These are phyloP conservation scores for Tragelaphus scriptus DNA, from an alignment of 2,113 vertebrate genomes.

Conservation along the genomic window DNA sequence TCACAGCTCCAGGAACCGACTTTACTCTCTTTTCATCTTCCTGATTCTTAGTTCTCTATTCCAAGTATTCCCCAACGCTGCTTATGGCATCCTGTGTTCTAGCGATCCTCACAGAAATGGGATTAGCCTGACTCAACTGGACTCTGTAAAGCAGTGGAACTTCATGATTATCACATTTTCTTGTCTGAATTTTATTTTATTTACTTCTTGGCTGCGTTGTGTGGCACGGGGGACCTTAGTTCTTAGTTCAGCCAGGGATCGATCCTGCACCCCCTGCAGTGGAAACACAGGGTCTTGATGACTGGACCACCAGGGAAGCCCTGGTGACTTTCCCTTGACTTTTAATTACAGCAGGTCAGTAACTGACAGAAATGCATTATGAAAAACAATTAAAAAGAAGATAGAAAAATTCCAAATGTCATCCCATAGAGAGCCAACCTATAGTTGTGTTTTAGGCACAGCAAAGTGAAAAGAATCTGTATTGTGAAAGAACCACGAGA, in stretches of 20 bases:
- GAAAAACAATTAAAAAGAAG: not conserved
- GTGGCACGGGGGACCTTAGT: not conserved
- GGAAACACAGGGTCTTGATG: not conserved
- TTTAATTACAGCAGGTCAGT: not conserved
- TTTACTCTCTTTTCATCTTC: not conserved
- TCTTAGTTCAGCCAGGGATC: not conserved
- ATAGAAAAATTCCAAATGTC: not conserved
- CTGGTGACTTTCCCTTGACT: not conserved
- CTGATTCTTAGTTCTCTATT: not conserved
- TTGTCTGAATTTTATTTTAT: too few species aligned
- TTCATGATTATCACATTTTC: not conserved
- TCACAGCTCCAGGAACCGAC: not conserved
- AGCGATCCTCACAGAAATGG: not conserved
- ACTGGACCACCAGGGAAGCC: not conserved
- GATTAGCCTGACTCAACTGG: not conserved
- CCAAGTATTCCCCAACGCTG: not conserved
- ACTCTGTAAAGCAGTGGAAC: not conserved
- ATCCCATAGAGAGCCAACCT: not conserved
- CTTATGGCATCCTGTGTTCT: rapidly evolving
- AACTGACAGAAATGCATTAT: not conserved
- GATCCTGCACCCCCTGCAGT: rapidly evolving
- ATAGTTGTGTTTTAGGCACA: not conserved
- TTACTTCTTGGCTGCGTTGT: not conserved
- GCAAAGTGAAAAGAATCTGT: not conserved
- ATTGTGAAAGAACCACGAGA: not conserved